Percentiles rank a stretch among this genome's conserved stretches.
phyloP scores from a whole-genome alignment of 2,888 invertebrate species.

The Atrina japonica region DNA sequence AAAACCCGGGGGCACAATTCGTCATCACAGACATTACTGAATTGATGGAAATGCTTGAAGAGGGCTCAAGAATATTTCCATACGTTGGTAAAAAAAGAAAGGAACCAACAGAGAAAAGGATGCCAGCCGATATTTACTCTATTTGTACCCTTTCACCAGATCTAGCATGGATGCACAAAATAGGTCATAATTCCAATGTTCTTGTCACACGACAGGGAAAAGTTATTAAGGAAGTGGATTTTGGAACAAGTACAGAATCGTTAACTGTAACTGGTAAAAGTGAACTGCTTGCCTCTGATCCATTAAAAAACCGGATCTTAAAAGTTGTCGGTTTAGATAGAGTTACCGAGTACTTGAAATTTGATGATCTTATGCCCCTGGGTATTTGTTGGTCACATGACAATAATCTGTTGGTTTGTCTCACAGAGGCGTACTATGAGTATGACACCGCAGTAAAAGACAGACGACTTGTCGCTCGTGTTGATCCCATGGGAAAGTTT shows the following conservation, averaged over 20 bases:
- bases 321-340: slow-evolving; percentile 1
- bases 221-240: slow-evolving; percentile 12
- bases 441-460: slow-evolving; percentile 1
- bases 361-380: slow-evolving; percentile 18
- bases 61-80: slow-evolving; percentile 15
- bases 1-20: not conserved
- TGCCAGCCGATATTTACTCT: slow-evolving; percentile 14
- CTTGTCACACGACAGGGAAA: slow-evolving; percentile 7
- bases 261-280: not conserved
- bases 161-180: slow-evolving; percentile 26
- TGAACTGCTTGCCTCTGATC: slow-evolving; percentile 18
- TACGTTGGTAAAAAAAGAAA: not conserved
- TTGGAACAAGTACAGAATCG: slow-evolving; percentile 17
- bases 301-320: slow-evolving; percentile 4
- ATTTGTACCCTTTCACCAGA: not conserved
- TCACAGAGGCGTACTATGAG: slow-evolving; percentile 10
- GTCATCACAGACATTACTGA: slow-evolving; percentile 8
- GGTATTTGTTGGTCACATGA: slow-evolving; percentile 5
- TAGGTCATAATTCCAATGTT: not conserved
- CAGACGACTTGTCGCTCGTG: slow-evolving; percentile 10
- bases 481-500: slow-evolving; percentile 2
- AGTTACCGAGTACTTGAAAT: not conserved
- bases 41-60: slow-evolving; percentile 12
- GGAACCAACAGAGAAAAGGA: not conserved
- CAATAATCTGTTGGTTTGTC: slow-evolving; percentile 7